Evolutionary conservation across 2,888 invertebrate genomes (phyloP).

Genomic region (Eutolmus rufibarbis): DNA sequence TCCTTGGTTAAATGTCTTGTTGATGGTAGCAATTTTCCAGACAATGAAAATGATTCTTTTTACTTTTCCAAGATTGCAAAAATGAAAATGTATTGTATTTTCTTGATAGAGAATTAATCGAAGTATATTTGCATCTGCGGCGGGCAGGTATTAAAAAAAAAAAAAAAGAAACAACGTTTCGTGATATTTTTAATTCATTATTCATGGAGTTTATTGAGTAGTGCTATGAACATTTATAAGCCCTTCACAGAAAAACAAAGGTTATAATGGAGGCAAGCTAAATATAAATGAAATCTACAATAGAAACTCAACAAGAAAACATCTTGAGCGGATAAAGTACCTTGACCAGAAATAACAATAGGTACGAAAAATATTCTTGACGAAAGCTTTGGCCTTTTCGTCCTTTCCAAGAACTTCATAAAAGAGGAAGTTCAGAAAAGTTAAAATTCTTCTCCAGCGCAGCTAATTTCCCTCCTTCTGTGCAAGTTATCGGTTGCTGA

Average conservation of each 20-base stretch:
- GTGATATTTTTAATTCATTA: neutral
- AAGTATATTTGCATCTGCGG: neutral
- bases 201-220: neutral
- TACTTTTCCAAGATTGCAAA: neutral
- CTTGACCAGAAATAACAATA: conserved; percentile 24
- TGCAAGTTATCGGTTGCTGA: neutral
- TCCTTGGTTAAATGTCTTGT: neutral
- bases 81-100: neutral
- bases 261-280: neutral
- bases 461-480: neutral
- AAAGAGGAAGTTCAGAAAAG: neutral
- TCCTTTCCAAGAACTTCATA: conserved; percentile 16
- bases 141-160: neutral
- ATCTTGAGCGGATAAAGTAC: neutral
- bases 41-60: neutral
- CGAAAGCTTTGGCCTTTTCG: neutral
- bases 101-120: neutral
- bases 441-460: neutral
- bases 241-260: neutral
- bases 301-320: neutral
- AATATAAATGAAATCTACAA: neutral
- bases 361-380: neutral
- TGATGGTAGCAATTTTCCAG: neutral
- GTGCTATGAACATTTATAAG: neutral
- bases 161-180: neutral